phyloP scores from a whole-genome alignment of 2,888 invertebrate genomes.

The Allacma fusca region DNA sequence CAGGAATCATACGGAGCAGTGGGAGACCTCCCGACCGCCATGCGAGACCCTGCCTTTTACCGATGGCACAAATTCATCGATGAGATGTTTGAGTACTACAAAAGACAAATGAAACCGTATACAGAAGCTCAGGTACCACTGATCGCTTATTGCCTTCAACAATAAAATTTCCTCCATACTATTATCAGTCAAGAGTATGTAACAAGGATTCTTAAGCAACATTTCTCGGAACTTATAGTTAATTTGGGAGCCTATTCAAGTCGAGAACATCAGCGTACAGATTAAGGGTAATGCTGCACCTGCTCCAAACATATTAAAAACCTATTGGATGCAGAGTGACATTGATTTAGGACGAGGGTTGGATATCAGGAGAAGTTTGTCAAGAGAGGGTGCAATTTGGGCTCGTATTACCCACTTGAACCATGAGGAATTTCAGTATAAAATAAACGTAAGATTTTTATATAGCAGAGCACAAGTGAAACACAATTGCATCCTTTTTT shows the following conservation, averaged over 20 bases:
- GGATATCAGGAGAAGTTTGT: constrained; percentile 69
- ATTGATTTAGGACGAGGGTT: constrained; percentile 81
- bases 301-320: constrained; percentile 69
- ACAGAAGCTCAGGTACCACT: constrained; percentile 49
- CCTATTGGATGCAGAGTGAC: constrained; percentile 82
- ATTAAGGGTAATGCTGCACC: constrained; percentile 62
- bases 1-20: constrained; percentile 83
- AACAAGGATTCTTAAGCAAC: too few relatives aligned
- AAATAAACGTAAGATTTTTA: constrained; percentile 53
- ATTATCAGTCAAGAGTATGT: too few relatives aligned
- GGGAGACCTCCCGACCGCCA: constrained; percentile 83
- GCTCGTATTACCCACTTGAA: constrained; percentile 62
- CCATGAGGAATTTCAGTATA: constrained; percentile 62
- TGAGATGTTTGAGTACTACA: constrained; percentile 78
- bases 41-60: constrained; percentile 87
- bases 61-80: constrained; percentile 84
- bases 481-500: too few relatives aligned
- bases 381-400: constrained; percentile 53
- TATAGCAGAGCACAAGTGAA: too few relatives aligned
- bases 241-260: neutral
- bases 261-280: neutral
- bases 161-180: neutral
- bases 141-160: too few relatives aligned
- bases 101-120: constrained; percentile 75
- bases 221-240: neutral